Percentiles rank a stretch among this genome's conserved stretches.
Evolutionary conservation across 2,113 vertebrate species (phyloP).

Genomic region (Urocitellus parryii): DNA sequence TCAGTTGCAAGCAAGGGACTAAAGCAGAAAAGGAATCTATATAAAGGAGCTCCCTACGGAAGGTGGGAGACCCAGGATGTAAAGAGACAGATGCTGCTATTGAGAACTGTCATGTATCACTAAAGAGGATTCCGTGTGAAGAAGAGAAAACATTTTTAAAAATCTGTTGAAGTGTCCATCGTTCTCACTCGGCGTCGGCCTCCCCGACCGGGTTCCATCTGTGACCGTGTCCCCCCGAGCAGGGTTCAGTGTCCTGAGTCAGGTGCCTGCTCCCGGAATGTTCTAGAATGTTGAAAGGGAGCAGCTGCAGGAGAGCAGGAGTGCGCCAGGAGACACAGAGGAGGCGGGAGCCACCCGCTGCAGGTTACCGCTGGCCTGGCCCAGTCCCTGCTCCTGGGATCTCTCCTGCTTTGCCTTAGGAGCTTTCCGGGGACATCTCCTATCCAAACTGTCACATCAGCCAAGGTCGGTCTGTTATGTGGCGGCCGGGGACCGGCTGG

Average conservation of each 20-base stretch:
- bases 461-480: not conserved
- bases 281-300: too few relatives aligned
- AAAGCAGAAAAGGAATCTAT: not conserved
- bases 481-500: not conserved
- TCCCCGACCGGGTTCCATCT: not conserved
- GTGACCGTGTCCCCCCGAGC: not conserved
- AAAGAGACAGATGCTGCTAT: not conserved
- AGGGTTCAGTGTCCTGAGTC: not conserved
- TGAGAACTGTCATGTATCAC: too few relatives aligned
- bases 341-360: too few relatives aligned
- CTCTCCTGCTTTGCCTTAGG: too few relatives aligned
- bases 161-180: too few relatives aligned
- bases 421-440: too few relatives aligned
- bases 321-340: too few relatives aligned
- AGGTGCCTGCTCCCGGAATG: not conserved
- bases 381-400: too few relatives aligned
- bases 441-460: not conserved
- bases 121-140: too few relatives aligned
- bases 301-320: not conserved
- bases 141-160: too few relatives aligned
- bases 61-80: not conserved
- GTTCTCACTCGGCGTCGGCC: not conserved
- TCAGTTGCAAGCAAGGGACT: not conserved
- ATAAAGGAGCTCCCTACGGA: not conserved
- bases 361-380: too few relatives aligned